phyloP scores from a whole-genome alignment of 2,113 vertebrate species.

The Channa maculata region DNA sequence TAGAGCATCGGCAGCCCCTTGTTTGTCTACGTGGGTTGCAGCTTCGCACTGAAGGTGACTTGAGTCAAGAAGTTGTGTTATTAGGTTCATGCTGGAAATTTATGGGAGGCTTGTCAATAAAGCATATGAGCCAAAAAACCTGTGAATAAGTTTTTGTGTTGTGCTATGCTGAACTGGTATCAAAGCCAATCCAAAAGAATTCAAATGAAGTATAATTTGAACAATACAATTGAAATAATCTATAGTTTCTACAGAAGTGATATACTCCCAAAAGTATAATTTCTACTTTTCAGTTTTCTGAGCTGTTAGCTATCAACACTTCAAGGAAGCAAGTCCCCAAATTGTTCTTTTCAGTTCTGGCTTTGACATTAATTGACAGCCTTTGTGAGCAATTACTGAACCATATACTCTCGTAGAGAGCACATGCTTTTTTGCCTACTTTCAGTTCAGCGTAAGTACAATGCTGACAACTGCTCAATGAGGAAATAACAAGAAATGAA shows the following conservation, averaged over 20 bases:
- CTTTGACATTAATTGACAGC: constrained; percentile 58
- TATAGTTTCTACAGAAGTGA: constrained; percentile 4
- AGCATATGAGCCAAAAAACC: too few species aligned
- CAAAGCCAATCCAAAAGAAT: not conserved
- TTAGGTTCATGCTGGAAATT: not conserved
- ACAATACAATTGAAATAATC: not conserved
- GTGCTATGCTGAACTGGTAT: not conserved
- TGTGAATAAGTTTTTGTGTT: not conserved
- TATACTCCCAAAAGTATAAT: not conserved
- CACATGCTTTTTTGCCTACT: constrained; percentile 31
- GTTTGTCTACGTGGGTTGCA: constrained; percentile 17
- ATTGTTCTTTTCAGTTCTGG: constrained; percentile 35
- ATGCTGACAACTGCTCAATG: constrained; percentile 33
- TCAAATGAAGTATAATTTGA: not conserved
- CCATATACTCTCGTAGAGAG: constrained; percentile 41
- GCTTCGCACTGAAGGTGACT: constrained; percentile 32
- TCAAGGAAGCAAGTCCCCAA: constrained; percentile 16
- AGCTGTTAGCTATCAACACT: constrained; percentile 7
- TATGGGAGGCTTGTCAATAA: not conserved
- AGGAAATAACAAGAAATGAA: constrained; percentile 33
- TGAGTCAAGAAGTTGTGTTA: not conserved
- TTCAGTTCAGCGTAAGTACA: constrained; percentile 29
- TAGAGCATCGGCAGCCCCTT: constrained; percentile 25
- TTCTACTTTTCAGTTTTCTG: constrained; percentile 14
- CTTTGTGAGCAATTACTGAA: constrained; percentile 45